Base-by-base conservation (phyloP, 2,797 vertebrate species). In the Toxotes lorentzi region DNA sequence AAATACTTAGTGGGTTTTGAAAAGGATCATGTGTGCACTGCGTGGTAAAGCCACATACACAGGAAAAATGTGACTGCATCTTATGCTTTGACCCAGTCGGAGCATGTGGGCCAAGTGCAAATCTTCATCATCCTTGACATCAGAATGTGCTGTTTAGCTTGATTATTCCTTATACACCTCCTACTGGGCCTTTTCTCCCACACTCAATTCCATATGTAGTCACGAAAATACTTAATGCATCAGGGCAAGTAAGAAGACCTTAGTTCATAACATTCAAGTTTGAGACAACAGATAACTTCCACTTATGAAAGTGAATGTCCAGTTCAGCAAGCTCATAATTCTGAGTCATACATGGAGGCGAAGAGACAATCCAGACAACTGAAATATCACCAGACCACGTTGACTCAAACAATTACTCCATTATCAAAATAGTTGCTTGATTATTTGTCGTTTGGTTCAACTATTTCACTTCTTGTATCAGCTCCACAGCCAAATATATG, bases 251-350 rank as follows among this genome's bases (percentile, higher is more conserved):
- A 30, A 34, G 60, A 73, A 50, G 71, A 74, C 41, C 69, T 62
- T 79, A 83, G 87, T 83, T 87, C 51, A 83, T 78, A 83, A 78
- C 76, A 51, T 75, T 83, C 64, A 80, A 47, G 66, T 73, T 73
- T 56, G 5, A 48, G 47, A 63, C 72, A 63, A 65, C 59, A 69
- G 65, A 73, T 84, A 21, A 24, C 57, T 57, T 66, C 7, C 34
- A 50, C 34, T 5, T 30, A 10, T 41, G 23, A 41, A 69, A n/a
- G 34, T 48, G 48, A 76, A 76, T 81, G 66, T 82, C 73, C 34
- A 64, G 50, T 78, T 58, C 47, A 77, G 69, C 76, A 83, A 80
- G 78, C 73, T 88, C 75, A 78, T 87, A 69, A 78, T 74, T 50
- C 7, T 69, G 56, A 84, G 80, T 59, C 79, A 75, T 53, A 13